phyloP scores from a whole-genome alignment of 2,888 invertebrate genomes.

The Creontiades dilutus region DNA sequence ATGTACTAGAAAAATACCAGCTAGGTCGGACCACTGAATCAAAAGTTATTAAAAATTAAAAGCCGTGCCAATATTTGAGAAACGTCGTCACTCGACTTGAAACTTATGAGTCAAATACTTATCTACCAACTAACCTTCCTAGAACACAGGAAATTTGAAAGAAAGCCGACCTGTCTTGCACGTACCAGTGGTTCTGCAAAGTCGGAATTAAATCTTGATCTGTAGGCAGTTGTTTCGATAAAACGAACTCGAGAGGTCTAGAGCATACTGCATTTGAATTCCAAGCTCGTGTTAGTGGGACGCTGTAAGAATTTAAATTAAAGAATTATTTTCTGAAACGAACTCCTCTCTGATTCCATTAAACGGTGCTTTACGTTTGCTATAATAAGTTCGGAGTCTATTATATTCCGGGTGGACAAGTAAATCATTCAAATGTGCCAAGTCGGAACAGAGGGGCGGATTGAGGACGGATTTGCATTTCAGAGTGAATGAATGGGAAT shows the following conservation, averaged over 20 bases:
- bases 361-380: not conserved
- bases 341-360: not conserved
- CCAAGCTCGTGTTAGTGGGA: not conserved
- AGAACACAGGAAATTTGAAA: too few species aligned
- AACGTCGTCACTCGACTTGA: too few species aligned
- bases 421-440: not conserved
- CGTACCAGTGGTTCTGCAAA: not conserved
- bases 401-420: not conserved
- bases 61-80: too few species aligned
- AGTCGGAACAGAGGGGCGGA: too few species aligned
- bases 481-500: too few species aligned
- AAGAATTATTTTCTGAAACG: conserved; percentile 19
- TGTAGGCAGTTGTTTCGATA: conserved; percentile 22
- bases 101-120: too few species aligned
- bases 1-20: too few species aligned
- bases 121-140: too few species aligned
- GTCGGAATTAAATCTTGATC: conserved; percentile 13
- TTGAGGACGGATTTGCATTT: too few species aligned
- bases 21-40: too few species aligned
- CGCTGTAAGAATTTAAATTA: conserved; percentile 18
- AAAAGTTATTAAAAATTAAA: too few species aligned
- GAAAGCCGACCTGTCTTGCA: too few species aligned
- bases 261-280: not conserved
- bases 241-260: not conserved
- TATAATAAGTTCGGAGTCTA: not conserved